Evolutionary conservation across 2,113 vertebrate genomes (phyloP), one percentile per base, ranked within the genome.

Genomic region (Campylomormyrus numenius): DNA sequence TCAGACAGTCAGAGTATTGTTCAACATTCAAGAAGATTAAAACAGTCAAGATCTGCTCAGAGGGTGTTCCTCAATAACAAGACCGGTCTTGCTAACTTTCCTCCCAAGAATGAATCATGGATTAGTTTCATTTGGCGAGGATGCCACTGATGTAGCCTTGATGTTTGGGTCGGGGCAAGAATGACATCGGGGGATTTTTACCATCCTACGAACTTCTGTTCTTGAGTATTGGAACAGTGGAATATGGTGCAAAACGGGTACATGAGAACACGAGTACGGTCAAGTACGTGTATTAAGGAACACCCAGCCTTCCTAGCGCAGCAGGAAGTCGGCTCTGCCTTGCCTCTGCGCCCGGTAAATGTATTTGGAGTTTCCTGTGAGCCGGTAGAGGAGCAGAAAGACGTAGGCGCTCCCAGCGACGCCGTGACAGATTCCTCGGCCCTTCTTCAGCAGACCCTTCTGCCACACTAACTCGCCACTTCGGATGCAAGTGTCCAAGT

Each of bases 401-500:
- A 98, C 97, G 1, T 98, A 97, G 91, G 97, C 96, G 70, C 97
- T 98, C 42, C 97, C 97, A 74, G 97, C 96, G 35, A 98, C 95
- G 2, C 97, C 96, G 0, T 98, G 97, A 92, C 97, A 98, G 92
- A 98, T 98, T 53, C 97, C 97, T 8, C 97, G 97, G 21, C 97
- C 97, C 91, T 98, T 98, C 95, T 98, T 97, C 92, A 98, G 92
- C 74, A 98, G 93, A 31, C 97, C 97, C 87, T 98, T 98, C 95
- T 97, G 96, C 97, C 97, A 98, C 1, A 97, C 97, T 1, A 98
- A 95, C 93, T 98, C 97, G 84, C 97, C 97, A 87, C 97, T 97
- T 85, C 96, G 95, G 91, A 98, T 97, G 39, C 97, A 98, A 1
- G 96, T 97, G 93, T 97, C 97, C 94, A 98, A 95, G 88, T 98